Base-by-base conservation (phyloP, 2,888 invertebrate genomes). In the Cataglyphis rosenhaueri region DNA sequence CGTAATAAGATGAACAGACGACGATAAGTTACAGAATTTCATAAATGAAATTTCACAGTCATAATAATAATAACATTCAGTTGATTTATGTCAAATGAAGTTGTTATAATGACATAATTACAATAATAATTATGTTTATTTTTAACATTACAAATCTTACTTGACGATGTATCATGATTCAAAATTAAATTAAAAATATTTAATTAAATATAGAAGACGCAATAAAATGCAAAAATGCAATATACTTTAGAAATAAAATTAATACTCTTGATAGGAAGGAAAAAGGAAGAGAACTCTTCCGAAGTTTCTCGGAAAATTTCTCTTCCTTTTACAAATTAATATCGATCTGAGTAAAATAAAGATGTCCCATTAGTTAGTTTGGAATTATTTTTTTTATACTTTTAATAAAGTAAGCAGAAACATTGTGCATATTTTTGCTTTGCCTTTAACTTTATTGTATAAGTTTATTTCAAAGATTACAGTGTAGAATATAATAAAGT, bases 1-100 rank as follows among this genome's bases (percentile, higher is more conserved):
- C 44, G 21, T 35, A 61, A 78, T 21, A 44, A 61, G 21, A 35
- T 78, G 70, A 59, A 4, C 59, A 12, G n/a, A 32, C 25, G 32
- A 59, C 38, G 21, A 32, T 59, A 29, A 70, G 32, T 78, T 78
- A 59, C 32, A 35, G 8, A 1, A 55, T 15, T 59, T 21, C 35
- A 70, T 35, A 64, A 74, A 68, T 18, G 32, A 78, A 68, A 59
- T 61, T 78, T 35, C 35, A 12, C 21, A 3, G 18, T 41, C n/a
- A 35, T 59, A 35, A 21, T 18, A 78, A 70, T 35, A 78, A 70
- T 78, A 70, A 59, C 35, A 70, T 78, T 15, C 25, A 70, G 41
- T 44, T 68, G 21, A 70, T 21, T 32, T 41, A 25, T 32, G 68
- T 70, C 57, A 41, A 68, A 57, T 10, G 76, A 32, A 1, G 21